Evolutionary conservation across 2,113 vertebrate species (phyloP), one percentile per base, ranked within the genome.

Genomic region (Corythaixoides concolor): DNA sequence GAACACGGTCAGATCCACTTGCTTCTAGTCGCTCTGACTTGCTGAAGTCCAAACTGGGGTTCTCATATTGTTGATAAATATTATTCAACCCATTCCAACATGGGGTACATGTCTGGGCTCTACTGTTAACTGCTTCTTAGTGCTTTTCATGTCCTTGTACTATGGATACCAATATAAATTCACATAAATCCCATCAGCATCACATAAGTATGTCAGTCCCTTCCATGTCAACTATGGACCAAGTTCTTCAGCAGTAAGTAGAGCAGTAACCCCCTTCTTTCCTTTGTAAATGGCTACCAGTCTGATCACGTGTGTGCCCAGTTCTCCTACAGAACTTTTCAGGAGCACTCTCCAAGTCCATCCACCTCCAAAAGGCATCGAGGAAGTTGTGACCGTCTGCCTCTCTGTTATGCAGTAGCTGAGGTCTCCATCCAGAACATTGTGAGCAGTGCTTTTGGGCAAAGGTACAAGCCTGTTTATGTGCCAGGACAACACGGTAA

Each of bases 391-490:
- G 35, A 45, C 22, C 9, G 6, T 74, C 33, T 74, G 52, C 53
- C 70, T 92, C 19, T 88, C 53, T 3, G 93, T 90, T 72, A 88
- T 24, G 37, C 12, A 32, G 78, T 94, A 74, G 43, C 72, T 15
- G 89, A 94, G 74, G 75, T 94, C 68, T 39, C 39, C 8, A 96
- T 95, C 58, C 66, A 85, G 70, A 97, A 50, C 64, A 58, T 77
- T 47, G 24, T 24, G 30, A 90, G 37, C 18, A 67, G 95, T 15
- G 55, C 77, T 7, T 94, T 90, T 68, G 47, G 97, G 32, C 95
- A 96, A 75, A 97, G 39, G 39, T 8, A 39, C 69, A 88, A 96
- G 69, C 67, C 91, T 8, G 4, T 93, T 53, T 93, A 95, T 21
- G 63, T 27, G 17, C 77, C 89, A 9, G 79, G 72, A 39, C 43